A percentile compares a stretch with the other conserved stretches of the same genome.
Evolutionary conservation across 2,113 vertebrate genomes (phyloP).

Genomic region (Rhineura floridana): DNA sequence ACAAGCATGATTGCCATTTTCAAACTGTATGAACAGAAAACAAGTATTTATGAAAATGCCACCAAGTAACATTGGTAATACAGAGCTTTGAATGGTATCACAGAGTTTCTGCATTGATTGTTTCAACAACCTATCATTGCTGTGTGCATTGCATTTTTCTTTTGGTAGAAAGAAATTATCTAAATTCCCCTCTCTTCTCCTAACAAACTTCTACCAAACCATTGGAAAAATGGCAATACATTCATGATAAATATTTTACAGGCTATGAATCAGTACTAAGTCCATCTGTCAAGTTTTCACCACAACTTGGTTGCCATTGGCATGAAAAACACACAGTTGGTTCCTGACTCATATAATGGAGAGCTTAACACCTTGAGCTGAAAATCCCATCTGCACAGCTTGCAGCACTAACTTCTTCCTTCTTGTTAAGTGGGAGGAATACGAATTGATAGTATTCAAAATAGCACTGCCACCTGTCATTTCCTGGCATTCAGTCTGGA

Average conservation of each 20-base stretch:
- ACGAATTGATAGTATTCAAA: slow-evolving; percentile 55
- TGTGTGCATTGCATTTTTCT: neutral
- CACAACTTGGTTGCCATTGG: slow-evolving; percentile 58
- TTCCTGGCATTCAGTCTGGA: slow-evolving; percentile 49
- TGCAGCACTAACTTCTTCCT: slow-evolving; percentile 53
- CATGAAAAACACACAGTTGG: slow-evolving; percentile 62
- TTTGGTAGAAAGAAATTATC: neutral
- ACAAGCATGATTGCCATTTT: neutral
- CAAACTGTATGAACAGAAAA: neutral
- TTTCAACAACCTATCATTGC: neutral
- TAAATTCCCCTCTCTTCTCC: neutral
- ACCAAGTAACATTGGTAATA: neutral
- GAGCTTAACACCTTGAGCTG: slow-evolving; percentile 56
- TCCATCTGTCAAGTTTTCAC: slow-evolving; percentile 52
- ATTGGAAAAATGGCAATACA: neutral
- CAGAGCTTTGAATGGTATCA: neutral
- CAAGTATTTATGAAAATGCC: neutral
- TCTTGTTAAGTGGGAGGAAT: slow-evolving; percentile 68
- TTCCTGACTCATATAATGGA: slow-evolving; percentile 57
- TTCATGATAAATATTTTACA: slow-evolving; percentile 34
- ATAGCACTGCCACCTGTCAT: slow-evolving; percentile 67
- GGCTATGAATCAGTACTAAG: slow-evolving; percentile 66
- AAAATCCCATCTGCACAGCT: slow-evolving; percentile 51
- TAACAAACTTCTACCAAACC: slow-evolving; percentile 20
- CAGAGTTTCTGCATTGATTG: slow-evolving; percentile 7